Evolutionary conservation across 2,888 invertebrate species (phyloP).

Genomic region (Drosophila bunnanda): DNA sequence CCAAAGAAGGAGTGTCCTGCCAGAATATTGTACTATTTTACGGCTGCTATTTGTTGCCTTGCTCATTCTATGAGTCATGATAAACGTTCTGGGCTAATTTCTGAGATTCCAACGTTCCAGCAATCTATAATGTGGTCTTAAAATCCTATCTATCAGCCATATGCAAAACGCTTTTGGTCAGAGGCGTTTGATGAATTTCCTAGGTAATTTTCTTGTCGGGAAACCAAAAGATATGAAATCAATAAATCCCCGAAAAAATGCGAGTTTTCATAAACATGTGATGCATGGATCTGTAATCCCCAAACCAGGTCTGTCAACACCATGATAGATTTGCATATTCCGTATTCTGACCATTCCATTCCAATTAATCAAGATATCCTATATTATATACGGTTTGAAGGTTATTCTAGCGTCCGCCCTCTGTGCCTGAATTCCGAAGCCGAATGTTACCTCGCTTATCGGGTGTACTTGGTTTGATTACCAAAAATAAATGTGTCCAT

Average conservation of each 20-base stretch:
- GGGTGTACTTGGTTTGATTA: conserved; percentile 3
- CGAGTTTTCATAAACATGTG: conserved; percentile 60
- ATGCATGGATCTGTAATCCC: conserved; percentile 55
- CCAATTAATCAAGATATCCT: conserved; percentile 42
- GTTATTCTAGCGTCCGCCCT: conserved; percentile 2
- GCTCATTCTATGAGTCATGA: conserved; percentile 3
- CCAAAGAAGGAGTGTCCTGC: background rate
- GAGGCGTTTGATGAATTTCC: conserved; percentile 66
- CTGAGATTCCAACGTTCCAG: conserved; percentile 10
- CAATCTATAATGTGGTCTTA: conserved; percentile 54
- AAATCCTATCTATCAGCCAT: conserved; percentile 63
- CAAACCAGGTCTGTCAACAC: conserved; percentile 41
- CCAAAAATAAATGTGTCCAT: conserved; percentile 2
- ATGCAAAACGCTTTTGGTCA: conserved; percentile 47
- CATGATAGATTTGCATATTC: conserved; percentile 42
- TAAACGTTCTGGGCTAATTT: background rate
- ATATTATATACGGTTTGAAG: conserved; percentile 11
- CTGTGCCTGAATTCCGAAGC: conserved; percentile 2
- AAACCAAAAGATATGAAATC: conserved; percentile 9
- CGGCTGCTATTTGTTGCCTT: background rate
- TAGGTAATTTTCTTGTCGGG: conserved; percentile 28
- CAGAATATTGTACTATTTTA: no score
- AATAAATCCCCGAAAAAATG: conserved; percentile 46
- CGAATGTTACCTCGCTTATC: conserved; percentile 16
- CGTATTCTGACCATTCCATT: conserved; percentile 13